Evolutionary conservation across 2,113 vertebrate genomes (phyloP), one percentile per base, ranked within the genome.

Genomic region (Pionites leucogaster): DNA sequence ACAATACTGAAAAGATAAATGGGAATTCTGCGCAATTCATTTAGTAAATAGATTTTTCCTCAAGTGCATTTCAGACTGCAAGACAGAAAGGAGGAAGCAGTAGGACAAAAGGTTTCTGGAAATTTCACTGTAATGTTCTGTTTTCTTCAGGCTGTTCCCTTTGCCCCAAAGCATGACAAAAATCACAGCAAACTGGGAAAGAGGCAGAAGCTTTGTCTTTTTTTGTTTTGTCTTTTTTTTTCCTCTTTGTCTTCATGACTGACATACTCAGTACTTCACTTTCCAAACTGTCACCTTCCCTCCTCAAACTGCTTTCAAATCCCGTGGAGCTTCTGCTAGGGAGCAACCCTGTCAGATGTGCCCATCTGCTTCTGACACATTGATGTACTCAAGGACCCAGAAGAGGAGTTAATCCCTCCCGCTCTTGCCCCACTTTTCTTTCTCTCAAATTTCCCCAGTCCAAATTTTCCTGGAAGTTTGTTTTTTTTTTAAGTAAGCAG

Each of bases 21-120:
- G 33, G 17, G 33, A 94, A 70, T 90, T 13, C 37, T 75, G 10
- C 22, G 82, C 69, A 65, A 62, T 75, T 82, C 7, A 44, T 74
- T 82, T 65, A 33, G 44, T 75, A 75, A 92, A 76, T 1, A 4
- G 14, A 46, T 59, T 85, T 68, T 27, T 3, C 52, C 37, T 92
- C 79, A 50, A 82, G 49, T 91, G 20, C 31, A 28, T 92, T 86
- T 87, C 31, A 57, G 15, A 81, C 31, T 59, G 64, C 31, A 95
- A 80, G 50, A 64, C 57, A 88, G 25, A 79, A 86, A 49, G 39
- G 42, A 60, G 33, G 33, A 33, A 82, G 10, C 72, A 89, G 65
- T 15, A 85, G 49, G 71, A 92, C 63, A 94, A 88, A 84, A 93
- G 59, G 55, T n/a, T 91, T 92, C 28, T 31, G 70, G 89, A 96